A percentile compares a stretch with the other conserved stretches of the same genome.
phyloP scores from a whole-genome alignment of 37 sponge, comb jelly and placozoan species.

The Beroe ovata region DNA sequence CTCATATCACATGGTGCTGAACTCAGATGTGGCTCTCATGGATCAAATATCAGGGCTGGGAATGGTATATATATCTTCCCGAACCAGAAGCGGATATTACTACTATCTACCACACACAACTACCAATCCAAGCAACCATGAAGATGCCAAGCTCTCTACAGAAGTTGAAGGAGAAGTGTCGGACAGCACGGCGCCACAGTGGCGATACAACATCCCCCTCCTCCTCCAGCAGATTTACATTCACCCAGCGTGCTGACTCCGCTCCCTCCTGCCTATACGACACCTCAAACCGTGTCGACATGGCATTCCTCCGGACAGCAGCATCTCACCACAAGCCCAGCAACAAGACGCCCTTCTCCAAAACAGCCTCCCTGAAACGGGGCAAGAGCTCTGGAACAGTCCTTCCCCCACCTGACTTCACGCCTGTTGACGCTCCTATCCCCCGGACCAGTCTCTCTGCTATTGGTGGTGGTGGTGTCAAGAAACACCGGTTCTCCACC shows the following conservation, averaged over 20 bases:
- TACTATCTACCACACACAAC: background rate
- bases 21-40: too few species aligned
- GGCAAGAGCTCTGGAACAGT: background rate
- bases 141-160: constrained; percentile 30
- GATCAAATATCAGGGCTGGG: background rate
- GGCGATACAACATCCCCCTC: background rate
- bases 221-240: background rate
- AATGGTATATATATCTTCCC: too few species aligned
- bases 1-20: too few species aligned
- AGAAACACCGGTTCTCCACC: background rate
- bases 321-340: too few species aligned
- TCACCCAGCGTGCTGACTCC: constrained; percentile 10
- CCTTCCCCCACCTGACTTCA: background rate
- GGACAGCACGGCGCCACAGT: background rate
- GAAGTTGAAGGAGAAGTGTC: background rate
- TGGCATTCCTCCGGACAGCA: background rate
- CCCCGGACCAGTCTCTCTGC: background rate
- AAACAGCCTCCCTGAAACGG: background rate
- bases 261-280: constrained; percentile 37
- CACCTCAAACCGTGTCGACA: background rate
- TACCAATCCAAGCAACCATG: background rate
- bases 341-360: background rate
- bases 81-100: background rate
- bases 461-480: too few species aligned
- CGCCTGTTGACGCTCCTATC: background rate